These are phyloP conservation scores for Villa cingulata DNA, from an alignment of 2,888 invertebrate genomes.

Conservation along the genomic window DNA sequence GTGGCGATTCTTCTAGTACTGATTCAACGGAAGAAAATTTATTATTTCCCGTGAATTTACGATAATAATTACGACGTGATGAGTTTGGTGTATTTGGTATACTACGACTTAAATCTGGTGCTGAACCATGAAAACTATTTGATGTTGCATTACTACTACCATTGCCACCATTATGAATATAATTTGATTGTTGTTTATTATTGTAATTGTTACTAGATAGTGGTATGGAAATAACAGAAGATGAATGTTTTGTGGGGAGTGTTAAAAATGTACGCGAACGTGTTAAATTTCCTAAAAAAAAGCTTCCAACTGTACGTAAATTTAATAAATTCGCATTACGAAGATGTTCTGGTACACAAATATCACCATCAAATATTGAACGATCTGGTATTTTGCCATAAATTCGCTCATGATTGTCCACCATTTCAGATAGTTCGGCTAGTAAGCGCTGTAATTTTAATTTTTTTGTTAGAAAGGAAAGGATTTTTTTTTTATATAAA, in stretches of 20 bases:
- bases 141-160: not conserved
- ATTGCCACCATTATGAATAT: not conserved
- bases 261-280: slow-evolving; percentile 44
- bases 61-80: slow-evolving; percentile 1
- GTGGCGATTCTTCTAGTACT: slow-evolving; percentile 20
- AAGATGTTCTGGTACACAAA: slow-evolving; percentile 29
- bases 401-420: slow-evolving; percentile 22
- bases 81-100: slow-evolving; percentile 29
- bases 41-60: slow-evolving; percentile 2
- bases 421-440: slow-evolving; percentile 34
- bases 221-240: not conserved
- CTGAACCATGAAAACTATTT: slow-evolving; percentile 29
- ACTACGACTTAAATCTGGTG: slow-evolving; percentile 33
- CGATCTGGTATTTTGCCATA: slow-evolving; percentile 24
- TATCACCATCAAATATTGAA: slow-evolving; percentile 25
- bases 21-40: slow-evolving; percentile 19
- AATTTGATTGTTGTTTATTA: not conserved
- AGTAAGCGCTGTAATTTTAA: slow-evolving; percentile 16
- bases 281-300: slow-evolving; percentile 43
- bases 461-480: not conserved
- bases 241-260: slow-evolving; percentile 20
- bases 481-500: not conserved
- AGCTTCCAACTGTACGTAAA: slow-evolving; percentile 23
- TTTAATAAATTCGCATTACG: slow-evolving; percentile 21
- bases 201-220: not conserved